Evolutionary conservation across 2,888 invertebrate genomes (phyloP).

Genomic region (Nomada goodeniana): DNA sequence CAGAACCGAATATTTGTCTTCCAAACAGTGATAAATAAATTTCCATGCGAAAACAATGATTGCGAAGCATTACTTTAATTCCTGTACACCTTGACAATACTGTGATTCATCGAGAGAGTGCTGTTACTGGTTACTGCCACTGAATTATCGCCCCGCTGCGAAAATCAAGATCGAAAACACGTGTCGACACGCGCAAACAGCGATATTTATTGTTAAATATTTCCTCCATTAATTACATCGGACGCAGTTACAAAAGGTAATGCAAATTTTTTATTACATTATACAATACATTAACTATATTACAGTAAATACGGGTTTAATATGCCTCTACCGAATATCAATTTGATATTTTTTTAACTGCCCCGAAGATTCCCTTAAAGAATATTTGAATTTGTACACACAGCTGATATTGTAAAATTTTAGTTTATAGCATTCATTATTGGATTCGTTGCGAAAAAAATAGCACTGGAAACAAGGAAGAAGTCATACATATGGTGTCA

Average conservation of each 20-base stretch:
- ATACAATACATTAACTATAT: no score
- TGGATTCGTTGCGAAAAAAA: background rate
- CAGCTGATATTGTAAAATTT: no score
- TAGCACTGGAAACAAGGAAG: background rate
- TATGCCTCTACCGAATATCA: no score
- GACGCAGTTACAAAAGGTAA: no score
- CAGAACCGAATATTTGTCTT: no score
- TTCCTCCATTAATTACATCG: background rate
- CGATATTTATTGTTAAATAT: background rate
- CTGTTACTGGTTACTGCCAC: background rate
- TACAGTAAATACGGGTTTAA: no score
- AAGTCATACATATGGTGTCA: background rate
- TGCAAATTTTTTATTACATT: no score
- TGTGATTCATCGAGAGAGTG: constrained; percentile 6
- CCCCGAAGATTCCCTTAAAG: no score
- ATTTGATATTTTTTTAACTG: no score
- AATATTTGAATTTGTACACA: no score
- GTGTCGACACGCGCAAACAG: background rate
- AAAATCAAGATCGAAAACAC: background rate
- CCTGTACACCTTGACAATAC: background rate
- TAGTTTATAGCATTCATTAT: background rate
- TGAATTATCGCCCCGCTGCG: constrained; percentile 1
- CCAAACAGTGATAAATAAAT: background rate
- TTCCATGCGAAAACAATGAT: background rate
- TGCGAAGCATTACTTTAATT: background rate